Percentiles rank a stretch among this genome's conserved stretches.
Evolutionary conservation across 2,113 vertebrate species (phyloP).

Genomic region (Cebus imitator): DNA sequence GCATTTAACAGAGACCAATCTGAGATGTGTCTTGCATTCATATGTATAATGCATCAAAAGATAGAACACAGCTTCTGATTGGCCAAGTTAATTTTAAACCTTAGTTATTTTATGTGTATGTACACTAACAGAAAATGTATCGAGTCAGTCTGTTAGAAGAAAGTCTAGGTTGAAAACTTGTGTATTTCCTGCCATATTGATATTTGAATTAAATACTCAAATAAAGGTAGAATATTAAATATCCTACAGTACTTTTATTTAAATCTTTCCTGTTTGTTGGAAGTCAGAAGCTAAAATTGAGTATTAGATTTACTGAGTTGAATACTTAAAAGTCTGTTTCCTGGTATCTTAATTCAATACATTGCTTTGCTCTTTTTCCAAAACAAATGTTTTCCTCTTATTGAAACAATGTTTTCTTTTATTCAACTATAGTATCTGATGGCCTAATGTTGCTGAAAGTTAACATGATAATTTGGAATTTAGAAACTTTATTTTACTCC

Average conservation of each 20-base stretch:
- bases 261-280: constrained; percentile 41
- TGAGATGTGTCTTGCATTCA: constrained; percentile 39
- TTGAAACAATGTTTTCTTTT: constrained; percentile 36
- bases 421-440: background rate
- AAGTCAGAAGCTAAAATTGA: constrained; percentile 57
- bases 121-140: background rate
- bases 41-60: constrained; percentile 70
- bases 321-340: constrained; percentile 39
- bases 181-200: constrained; percentile 12
- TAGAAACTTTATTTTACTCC: background rate
- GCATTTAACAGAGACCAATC: constrained; percentile 37
- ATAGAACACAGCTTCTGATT: constrained; percentile 26
- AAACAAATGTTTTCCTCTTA: constrained; percentile 52
- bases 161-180: constrained; percentile 8
- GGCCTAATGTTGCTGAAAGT: constrained; percentile 12
- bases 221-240: constrained; percentile 33
- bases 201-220: constrained; percentile 47
- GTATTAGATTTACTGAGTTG: constrained; percentile 41
- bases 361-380: constrained; percentile 43
- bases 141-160: constrained; percentile 7
- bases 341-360: constrained; percentile 34
- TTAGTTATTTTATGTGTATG: constrained; percentile 22
- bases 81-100: constrained; percentile 49
- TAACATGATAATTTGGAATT: constrained; percentile 29
- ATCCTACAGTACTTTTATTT: background rate